Evolutionary conservation across 2,797 vertebrate species (phyloP).

Genomic region (Ambastaia sidthimunki): DNA sequence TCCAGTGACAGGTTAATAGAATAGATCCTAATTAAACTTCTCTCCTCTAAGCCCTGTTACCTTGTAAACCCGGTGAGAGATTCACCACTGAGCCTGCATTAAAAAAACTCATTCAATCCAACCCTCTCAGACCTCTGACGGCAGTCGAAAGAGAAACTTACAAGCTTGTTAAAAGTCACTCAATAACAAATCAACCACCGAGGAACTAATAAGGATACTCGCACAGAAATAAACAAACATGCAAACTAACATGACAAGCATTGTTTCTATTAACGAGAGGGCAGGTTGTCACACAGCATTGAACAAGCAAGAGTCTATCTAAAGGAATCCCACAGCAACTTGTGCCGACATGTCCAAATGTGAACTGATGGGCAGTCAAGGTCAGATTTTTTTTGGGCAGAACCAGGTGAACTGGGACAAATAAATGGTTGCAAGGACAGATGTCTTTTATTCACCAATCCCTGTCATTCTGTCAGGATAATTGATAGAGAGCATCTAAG

Average conservation of each 20-base stretch:
- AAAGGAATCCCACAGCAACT: neutral
- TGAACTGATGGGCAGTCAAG: neutral
- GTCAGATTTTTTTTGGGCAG: no score
- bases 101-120: slow-evolving; percentile 4
- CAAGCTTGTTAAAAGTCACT: slow-evolving; percentile 29
- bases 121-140: neutral
- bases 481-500: no score
- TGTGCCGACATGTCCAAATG: neutral
- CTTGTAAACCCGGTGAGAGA: slow-evolving; percentile 14
- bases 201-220: neutral
- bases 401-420: no score
- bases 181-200: slow-evolving; percentile 3
- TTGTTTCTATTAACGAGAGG: neutral
- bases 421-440: no score
- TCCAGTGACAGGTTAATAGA: slow-evolving; percentile 21
- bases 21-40: slow-evolving; percentile 37
- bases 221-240: slow-evolving; percentile 10
- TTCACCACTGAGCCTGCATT: slow-evolving; percentile 27
- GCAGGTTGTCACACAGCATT: neutral
- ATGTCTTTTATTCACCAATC: no score
- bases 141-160: slow-evolving; percentile 20
- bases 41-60: slow-evolving; percentile 20
- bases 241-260: neutral
- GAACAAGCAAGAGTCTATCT: neutral
- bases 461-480: neutral